These are phyloP conservation scores for Struthidea cinerea DNA, from an alignment of 2,113 vertebrate genomes.

Conservation along the genomic window DNA sequence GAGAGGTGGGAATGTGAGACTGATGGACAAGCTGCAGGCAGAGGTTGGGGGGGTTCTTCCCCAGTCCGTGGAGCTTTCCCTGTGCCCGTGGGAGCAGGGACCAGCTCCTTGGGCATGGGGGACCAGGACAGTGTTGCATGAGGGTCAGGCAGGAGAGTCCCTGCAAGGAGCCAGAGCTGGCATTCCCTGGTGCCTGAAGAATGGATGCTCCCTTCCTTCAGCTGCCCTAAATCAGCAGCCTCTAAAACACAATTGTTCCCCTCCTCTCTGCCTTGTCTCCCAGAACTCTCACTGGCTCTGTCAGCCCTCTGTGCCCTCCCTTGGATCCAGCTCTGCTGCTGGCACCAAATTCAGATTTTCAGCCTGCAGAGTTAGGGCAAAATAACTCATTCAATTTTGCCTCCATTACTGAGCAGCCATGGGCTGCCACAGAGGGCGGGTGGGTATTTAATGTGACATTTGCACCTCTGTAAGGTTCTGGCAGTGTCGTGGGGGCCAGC, in stretches of 20 bases:
- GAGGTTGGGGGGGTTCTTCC: background rate
- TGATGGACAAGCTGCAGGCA: background rate
- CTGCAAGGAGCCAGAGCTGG: background rate
- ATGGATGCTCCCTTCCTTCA: background rate
- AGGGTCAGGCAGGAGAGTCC: background rate
- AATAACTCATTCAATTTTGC: background rate
- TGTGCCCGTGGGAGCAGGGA: background rate
- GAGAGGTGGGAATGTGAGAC: background rate
- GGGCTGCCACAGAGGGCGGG: background rate
- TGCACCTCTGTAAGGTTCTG: background rate
- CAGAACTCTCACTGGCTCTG: background rate
- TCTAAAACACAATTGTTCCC: background rate
- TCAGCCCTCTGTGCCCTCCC: background rate
- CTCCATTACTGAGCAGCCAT: background rate
- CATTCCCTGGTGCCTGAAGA: background rate
- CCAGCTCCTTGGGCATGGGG: fast-evolving
- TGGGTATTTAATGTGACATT: slow-evolving; percentile 12
- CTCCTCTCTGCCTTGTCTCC: background rate
- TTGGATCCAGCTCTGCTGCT: background rate
- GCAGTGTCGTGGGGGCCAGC: background rate
- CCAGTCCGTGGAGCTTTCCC: fast-evolving
- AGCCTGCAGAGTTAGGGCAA: background rate
- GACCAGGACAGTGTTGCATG: fast-evolving
- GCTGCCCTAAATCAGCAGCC: background rate
- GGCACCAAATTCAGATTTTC: background rate